Percentiles rank a stretch among this genome's conserved stretches.
These are phyloP conservation scores for Drosophila yakuba DNA, from an alignment of 1,140 invertebrate genomes.

Conservation along the genomic window DNA sequence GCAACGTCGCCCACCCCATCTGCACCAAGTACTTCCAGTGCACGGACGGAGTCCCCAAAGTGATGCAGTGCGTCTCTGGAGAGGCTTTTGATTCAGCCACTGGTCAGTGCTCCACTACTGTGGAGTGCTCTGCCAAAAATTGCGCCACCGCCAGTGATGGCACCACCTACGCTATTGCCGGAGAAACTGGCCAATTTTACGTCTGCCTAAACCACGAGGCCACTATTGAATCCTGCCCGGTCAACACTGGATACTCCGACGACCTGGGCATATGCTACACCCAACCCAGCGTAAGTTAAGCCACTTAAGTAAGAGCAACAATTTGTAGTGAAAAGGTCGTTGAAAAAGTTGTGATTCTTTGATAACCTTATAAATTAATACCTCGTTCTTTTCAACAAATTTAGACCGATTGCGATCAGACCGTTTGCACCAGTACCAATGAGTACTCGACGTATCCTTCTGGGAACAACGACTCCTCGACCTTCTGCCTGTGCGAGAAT, in stretches of 20 bases:
- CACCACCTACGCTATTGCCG: conserved; percentile 30
- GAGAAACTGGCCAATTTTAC: conserved; percentile 48
- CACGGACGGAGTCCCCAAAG: conserved; percentile 51
- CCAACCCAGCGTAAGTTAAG: conserved; percentile 63
- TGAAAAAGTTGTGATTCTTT: too few relatives aligned
- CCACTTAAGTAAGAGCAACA: background rate
- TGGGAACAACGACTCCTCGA: conserved; percentile 24
- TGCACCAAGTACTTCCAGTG: conserved; percentile 74
- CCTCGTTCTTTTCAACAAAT: background rate
- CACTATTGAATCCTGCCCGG: conserved; percentile 37
- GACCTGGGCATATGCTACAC: conserved; percentile 29
- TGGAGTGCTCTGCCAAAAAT: conserved; percentile 21
- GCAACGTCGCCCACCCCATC: conserved; percentile 66
- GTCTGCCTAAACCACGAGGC: conserved; percentile 27
- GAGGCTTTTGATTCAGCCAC: conserved; percentile 39
- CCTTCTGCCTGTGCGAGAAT: conserved; percentile 50
- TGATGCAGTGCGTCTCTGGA: conserved; percentile 46
- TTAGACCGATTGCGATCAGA: conserved; percentile 58
- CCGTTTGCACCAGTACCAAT: conserved; percentile 26
- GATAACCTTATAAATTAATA: too few relatives aligned
- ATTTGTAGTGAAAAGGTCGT: too few relatives aligned
- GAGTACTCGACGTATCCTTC: conserved; percentile 37
- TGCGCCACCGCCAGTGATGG: conserved; percentile 32
- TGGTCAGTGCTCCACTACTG: conserved; percentile 26
- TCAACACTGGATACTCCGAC: background rate